A percentile compares a stretch with the other conserved stretches of the same genome.
These are phyloP conservation scores for Corynorhinus townsendii DNA, from an alignment of 2,113 vertebrate species.

Conservation along the genomic window DNA sequence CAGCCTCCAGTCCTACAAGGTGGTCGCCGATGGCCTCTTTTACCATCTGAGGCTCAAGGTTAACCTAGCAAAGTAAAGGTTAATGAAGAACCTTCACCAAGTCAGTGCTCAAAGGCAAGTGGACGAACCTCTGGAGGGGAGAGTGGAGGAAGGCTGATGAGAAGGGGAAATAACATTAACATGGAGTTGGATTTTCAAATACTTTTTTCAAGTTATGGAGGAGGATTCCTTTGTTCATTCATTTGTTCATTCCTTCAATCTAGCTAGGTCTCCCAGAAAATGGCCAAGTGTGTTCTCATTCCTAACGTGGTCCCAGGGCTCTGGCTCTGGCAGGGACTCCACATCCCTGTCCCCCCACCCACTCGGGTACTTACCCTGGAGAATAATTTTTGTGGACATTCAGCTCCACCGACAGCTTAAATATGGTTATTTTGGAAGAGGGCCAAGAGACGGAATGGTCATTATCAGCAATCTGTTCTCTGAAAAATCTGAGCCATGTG, in stretches of 20 bases:
- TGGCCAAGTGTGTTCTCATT: not conserved
- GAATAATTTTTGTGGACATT: not conserved
- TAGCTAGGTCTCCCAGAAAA: not conserved
- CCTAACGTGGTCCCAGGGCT: not conserved
- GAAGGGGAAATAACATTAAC: not conserved
- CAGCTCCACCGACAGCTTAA: accelerated
- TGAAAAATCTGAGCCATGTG: not conserved
- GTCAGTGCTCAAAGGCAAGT: not conserved
- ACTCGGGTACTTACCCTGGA: not conserved
- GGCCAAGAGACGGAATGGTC: accelerated
- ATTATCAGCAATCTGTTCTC: not conserved
- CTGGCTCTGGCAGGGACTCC: not conserved
- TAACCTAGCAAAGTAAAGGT: not conserved
- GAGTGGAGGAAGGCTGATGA: not conserved
- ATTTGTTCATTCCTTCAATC: not conserved
- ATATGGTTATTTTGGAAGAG: not conserved
- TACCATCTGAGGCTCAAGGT: not conserved
- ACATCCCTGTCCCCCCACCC: not conserved
- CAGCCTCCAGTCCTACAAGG: not conserved
- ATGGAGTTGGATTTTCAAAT: not conserved
- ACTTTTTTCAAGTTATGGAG: not conserved
- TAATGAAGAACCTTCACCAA: not conserved
- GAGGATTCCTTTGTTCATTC: not conserved
- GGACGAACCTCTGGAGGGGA: not conserved
- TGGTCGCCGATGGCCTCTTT: not conserved